Evolutionary conservation across 2,888 invertebrate species (phyloP).

Genomic region (Anthophora plumipes): DNA sequence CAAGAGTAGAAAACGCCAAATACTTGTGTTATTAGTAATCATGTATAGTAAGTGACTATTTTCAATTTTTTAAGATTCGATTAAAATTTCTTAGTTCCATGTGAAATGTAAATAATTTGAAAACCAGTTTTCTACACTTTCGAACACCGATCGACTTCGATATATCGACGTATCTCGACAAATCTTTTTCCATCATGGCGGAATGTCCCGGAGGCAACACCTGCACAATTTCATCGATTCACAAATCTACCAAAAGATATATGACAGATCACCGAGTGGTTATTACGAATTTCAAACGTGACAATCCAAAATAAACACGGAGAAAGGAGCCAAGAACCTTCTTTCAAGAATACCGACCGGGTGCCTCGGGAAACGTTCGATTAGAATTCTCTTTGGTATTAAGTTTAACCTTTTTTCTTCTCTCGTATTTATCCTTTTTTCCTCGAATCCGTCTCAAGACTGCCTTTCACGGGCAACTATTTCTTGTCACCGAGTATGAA

Average conservation of each 20-base stretch:
- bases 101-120: too few species aligned
- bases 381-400: background rate
- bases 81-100: too few species aligned
- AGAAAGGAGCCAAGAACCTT: constrained; percentile 38
- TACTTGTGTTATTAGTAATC: too few species aligned
- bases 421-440: too few species aligned
- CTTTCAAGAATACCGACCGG: constrained; percentile 37
- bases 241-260: constrained; percentile 20
- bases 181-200: background rate
- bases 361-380: background rate
- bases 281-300: constrained; percentile 44
- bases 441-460: background rate
- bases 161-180: background rate
- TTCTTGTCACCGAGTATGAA: too few species aligned
- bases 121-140: too few species aligned
- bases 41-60: too few species aligned
- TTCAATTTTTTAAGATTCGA: too few species aligned
- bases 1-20: too few species aligned
- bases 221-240: background rate
- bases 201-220: background rate
- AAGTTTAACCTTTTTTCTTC: background rate
- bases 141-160: too few species aligned
- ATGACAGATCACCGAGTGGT: constrained; percentile 10
- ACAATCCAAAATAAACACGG: constrained; percentile 35
- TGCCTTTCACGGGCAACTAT: background rate